A percentile compares a stretch with the other conserved stretches of the same genome.
phyloP scores from a whole-genome alignment of 2,888 invertebrate species.

The Linnaemya vulpina region DNA sequence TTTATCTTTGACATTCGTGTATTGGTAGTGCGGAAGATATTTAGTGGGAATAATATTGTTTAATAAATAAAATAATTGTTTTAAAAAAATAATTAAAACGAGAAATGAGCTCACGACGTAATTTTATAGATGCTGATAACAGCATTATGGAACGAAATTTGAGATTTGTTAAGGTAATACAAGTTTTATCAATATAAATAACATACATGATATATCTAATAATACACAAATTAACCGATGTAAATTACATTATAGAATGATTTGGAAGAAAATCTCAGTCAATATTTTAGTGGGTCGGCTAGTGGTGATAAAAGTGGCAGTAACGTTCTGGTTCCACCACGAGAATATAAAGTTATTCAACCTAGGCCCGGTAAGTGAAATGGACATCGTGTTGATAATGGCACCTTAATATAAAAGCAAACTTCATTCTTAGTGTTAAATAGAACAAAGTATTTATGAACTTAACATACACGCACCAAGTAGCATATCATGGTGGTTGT shows the following conservation, averaged over 20 bases:
- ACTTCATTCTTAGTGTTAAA: no score
- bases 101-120: conserved; percentile 49
- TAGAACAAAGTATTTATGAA: no score
- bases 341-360: conserved; percentile 86
- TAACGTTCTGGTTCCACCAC: conserved; percentile 74
- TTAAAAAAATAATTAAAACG: no score
- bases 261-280: conserved; percentile 86
- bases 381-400: no score
- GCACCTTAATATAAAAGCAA: no score
- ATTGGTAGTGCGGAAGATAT: neutral
- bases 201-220: no score
- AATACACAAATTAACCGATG: no score
- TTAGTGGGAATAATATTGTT: neutral
- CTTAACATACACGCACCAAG: no score
- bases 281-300: conserved; percentile 82
- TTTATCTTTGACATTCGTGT: conserved; percentile 40
- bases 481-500: no score
- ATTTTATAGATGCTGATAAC: conserved; percentile 85
- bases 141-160: conserved; percentile 85
- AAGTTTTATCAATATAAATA: neutral
- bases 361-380: conserved; percentile 86
- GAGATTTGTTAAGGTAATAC: conserved; percentile 82
- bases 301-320: conserved; percentile 23
- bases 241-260: conserved; percentile 83
- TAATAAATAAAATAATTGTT: neutral